Evolutionary conservation across 2,888 invertebrate genomes (phyloP).

Genomic region (Muscina levida): DNA sequence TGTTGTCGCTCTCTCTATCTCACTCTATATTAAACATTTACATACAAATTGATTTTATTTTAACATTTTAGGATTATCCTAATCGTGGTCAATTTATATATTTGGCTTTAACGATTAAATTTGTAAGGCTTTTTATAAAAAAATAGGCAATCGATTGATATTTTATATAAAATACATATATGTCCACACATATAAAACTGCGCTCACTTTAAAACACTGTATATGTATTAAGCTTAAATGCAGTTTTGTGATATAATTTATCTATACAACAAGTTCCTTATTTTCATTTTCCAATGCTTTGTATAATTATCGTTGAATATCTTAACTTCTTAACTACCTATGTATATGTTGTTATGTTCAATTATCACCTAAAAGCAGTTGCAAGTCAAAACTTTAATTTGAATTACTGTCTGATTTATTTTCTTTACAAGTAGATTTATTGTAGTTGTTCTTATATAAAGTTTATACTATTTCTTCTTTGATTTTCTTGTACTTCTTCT

Average conservation of each 20-base stretch:
- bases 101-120: constrained; percentile 49
- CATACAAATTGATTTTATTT: constrained; percentile 41
- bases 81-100: constrained; percentile 38
- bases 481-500: constrained; percentile 25
- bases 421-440: constrained; percentile 35
- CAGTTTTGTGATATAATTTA: too few species aligned
- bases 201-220: too few species aligned
- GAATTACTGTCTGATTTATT: constrained; percentile 44
- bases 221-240: too few species aligned
- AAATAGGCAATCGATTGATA: constrained; percentile 68
- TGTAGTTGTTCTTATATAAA: constrained; percentile 8
- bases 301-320: constrained; percentile 36
- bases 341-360: background rate
- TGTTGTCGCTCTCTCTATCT: background rate
- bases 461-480: constrained; percentile 26
- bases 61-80: constrained; percentile 64
- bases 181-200: too few species aligned
- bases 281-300: constrained; percentile 54
- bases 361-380: background rate
- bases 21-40: constrained; percentile 27
- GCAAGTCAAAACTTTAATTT: constrained; percentile 49
- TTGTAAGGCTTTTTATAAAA: constrained; percentile 63
- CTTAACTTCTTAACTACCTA: background rate
- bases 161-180: too few species aligned
- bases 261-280: constrained; percentile 1